Percentiles rank a stretch among this genome's conserved stretches.
These are phyloP conservation scores for Zaprionus davidi DNA, from an alignment of 1,140 invertebrate species.

Conservation along the genomic window DNA sequence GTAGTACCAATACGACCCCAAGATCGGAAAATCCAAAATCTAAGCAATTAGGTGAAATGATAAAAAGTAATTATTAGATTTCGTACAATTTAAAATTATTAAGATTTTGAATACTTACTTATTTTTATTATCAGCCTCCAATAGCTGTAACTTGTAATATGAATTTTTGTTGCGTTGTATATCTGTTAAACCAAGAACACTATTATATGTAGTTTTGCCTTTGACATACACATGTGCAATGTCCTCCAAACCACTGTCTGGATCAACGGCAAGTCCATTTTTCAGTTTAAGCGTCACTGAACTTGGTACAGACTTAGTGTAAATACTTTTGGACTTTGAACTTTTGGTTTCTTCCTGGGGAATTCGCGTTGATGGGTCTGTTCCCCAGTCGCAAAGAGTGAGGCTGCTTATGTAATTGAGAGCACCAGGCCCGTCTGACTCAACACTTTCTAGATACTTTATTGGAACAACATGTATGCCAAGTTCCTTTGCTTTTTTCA, in stretches of 20 bases:
- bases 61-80: neutral
- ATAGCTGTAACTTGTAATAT: slow-evolving; percentile 97
- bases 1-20: slow-evolving; percentile 99
- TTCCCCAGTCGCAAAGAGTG: slow-evolving; percentile 92
- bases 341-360: slow-evolving; percentile 86
- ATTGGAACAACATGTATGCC: slow-evolving; percentile 93
- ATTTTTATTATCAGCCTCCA: slow-evolving; percentile 90
- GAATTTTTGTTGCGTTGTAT: slow-evolving; percentile 95
- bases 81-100: neutral
- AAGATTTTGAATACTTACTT: slow-evolving; percentile 84
- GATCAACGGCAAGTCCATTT: slow-evolving; percentile 95
- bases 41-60: slow-evolving; percentile 70
- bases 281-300: slow-evolving; percentile 92
- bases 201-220: slow-evolving; percentile 89
- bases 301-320: slow-evolving; percentile 87
- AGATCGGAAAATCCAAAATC: slow-evolving; percentile 93
- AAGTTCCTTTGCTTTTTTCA: slow-evolving; percentile 88
- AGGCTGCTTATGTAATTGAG: slow-evolving; percentile 89
- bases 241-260: slow-evolving; percentile 93
- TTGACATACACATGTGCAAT: slow-evolving; percentile 91
- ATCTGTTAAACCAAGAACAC: slow-evolving; percentile 93
- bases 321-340: slow-evolving; percentile 88
- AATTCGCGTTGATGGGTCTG: slow-evolving; percentile 87
- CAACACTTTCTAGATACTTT: slow-evolving; percentile 90
- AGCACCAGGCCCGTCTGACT: slow-evolving; percentile 85